phyloP scores from a whole-genome alignment of 2,113 vertebrate species.

The Gymnorhina tibicen region DNA sequence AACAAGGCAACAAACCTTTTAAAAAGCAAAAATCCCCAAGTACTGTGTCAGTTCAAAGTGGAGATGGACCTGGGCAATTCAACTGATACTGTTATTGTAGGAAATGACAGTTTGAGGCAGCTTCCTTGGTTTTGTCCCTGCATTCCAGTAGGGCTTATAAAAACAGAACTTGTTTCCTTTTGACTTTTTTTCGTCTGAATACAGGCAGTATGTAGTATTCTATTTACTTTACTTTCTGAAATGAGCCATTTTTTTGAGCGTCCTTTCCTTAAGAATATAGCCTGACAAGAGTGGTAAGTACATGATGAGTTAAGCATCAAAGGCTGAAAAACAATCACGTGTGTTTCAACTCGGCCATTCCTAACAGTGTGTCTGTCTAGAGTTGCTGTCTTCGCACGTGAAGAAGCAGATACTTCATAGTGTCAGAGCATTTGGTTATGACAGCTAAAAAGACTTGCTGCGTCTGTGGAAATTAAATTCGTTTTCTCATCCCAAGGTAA shows the following conservation, averaged over 20 bases:
- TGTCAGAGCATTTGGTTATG: not conserved
- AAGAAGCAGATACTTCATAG: not conserved
- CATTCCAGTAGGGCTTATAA: not conserved
- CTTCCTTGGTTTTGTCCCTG: not conserved
- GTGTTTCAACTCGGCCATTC: not conserved
- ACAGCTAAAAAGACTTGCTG: not conserved
- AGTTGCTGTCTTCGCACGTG: not conserved
- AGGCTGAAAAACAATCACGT: not conserved
- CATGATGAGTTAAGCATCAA: not conserved
- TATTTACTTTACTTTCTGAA: not conserved
- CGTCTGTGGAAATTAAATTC: not conserved
- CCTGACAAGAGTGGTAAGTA: not conserved
- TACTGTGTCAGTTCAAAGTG: not conserved
- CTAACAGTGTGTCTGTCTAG: not conserved
- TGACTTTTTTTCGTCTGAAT: not conserved
- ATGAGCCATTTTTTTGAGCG: fast-evolving
- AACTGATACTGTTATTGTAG: not conserved
- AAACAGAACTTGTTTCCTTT: not conserved
- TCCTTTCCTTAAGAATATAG: not conserved
- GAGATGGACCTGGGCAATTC: not conserved
- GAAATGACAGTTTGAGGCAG: not conserved
- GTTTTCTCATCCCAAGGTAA: not conserved
- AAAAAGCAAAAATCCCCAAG: not conserved
- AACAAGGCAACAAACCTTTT: not conserved
- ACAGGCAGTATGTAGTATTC: not conserved